Base-by-base conservation (phyloP, 2,888 invertebrate species). In the Rhingia rostrata region DNA sequence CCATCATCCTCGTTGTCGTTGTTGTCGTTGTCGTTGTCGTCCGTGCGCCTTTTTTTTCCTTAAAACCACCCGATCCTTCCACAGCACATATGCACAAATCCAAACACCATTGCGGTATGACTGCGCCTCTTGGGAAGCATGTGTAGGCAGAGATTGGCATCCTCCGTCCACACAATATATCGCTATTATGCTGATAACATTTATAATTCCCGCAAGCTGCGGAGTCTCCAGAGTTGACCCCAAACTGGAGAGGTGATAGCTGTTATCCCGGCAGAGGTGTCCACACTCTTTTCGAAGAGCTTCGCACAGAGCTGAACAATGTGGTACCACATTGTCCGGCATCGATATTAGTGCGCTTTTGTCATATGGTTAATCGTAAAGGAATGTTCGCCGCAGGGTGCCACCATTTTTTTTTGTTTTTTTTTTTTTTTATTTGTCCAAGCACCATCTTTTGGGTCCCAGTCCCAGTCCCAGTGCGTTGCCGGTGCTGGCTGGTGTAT, bases 91-190 rank as follows among this genome's bases (percentile, higher is more conserved):
- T 22, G 2, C 39, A 49, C 6, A 37, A 33, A 58, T 43, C 12
- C 10, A 37, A 47, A 63, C 56, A 49, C 30, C 37, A 33, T 22
- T 22, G 10, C 12, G 49, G 22, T 22, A 22, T 22, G 22, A 22
- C 22, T 22, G 22, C 22, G 5, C 22, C 14, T 54, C 35, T 49
- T 37, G 35, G 22, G 56, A 67, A 53, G 72, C 66, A 61, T 81
- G 58, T 83, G 83, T 83, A 83, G 83, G 83, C 83, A 83, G 83
- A 83, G 83, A 83, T 83, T 83, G 83, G 78, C 73, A 83, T 83
- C 78, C 83, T 64, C 72, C 83, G 61, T 83, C 83, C 83, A 83
- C 83, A 79, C 83, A 83, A 83, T 83, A 78, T 83, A 83, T 83
- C 79, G 83, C 83, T 63, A 83, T 78, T 83, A 79, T 69, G 79